phyloP scores from a whole-genome alignment of 2,113 vertebrate genomes.

The Periophthalmus modestus region DNA sequence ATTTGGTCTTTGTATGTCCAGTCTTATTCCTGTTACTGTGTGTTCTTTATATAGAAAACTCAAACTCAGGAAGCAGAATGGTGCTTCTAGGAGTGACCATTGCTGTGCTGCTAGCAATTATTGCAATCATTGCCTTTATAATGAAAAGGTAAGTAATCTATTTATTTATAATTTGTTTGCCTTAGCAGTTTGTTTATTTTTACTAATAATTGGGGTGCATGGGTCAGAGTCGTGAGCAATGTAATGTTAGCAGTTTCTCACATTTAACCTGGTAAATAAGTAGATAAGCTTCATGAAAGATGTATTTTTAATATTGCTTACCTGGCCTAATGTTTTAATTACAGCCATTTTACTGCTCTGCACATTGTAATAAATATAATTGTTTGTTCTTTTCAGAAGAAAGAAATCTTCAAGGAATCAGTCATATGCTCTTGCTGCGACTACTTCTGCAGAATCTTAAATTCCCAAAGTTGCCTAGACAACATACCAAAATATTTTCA shows the following conservation, averaged over 20 bases:
- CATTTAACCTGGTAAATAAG: background rate
- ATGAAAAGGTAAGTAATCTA: conserved; percentile 38
- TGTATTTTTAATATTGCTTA: background rate
- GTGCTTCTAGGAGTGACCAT: conserved; percentile 30
- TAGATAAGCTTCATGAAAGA: background rate
- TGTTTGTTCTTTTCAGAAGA: conserved; percentile 45
- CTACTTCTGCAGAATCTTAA: conserved; percentile 23
- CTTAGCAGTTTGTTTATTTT: too few species aligned
- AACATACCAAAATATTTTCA: background rate
- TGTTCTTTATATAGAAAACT: background rate
- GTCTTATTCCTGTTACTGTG: background rate
- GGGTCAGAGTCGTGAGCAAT: background rate
- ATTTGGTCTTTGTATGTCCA: background rate
- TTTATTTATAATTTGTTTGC: too few species aligned
- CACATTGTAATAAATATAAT: background rate
- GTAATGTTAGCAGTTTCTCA: too few species aligned
- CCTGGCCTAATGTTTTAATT: too few species aligned
- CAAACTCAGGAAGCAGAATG: conserved; percentile 1
- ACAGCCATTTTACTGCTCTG: background rate
- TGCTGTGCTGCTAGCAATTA: conserved; percentile 28
- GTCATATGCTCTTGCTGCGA: conserved; percentile 54
- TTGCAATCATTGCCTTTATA: conserved; percentile 22
- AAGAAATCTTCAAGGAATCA: conserved; percentile 19
- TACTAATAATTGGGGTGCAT: background rate
- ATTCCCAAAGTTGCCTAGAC: too few species aligned